Conservation (phyloP, 2,888 invertebrate genomes). For the Magallana nippona region DNA sequence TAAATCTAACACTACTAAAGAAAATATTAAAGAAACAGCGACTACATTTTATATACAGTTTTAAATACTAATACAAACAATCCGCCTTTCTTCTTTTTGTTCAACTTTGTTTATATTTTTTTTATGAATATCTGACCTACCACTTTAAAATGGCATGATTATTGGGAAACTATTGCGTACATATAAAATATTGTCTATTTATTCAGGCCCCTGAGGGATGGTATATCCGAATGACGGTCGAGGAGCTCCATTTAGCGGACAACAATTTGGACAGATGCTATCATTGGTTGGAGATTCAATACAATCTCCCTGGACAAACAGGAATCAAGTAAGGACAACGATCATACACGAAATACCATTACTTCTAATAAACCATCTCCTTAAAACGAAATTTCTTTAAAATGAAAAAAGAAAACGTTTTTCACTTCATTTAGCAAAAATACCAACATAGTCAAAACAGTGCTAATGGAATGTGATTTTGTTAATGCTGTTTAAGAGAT, state of each 20-base stretch:
- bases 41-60: too few relatives aligned
- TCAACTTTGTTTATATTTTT: too few relatives aligned
- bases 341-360: background rate
- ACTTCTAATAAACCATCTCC: background rate
- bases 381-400: background rate
- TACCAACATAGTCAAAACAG: too few relatives aligned
- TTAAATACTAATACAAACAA: too few relatives aligned
- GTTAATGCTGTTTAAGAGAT: too few relatives aligned
- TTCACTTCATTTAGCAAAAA: background rate
- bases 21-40: too few relatives aligned
- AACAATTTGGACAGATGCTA: constrained; percentile 44
- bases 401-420: background rate
- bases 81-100: too few relatives aligned
- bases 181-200: background rate
- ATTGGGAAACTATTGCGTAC: too few relatives aligned
- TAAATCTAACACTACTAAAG: too few relatives aligned
- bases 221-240: constrained; percentile 25
- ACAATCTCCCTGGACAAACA: constrained; percentile 47
- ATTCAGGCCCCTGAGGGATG: constrained; percentile 23
- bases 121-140: too few relatives aligned
- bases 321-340: constrained; percentile 40
- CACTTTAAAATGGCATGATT: too few relatives aligned
- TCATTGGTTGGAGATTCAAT: constrained; percentile 50
- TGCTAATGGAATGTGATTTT: too few relatives aligned
- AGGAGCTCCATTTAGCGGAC: constrained; percentile 44